These are phyloP conservation scores for Embiotoca jacksoni DNA, from an alignment of 2,113 vertebrate genomes.

Conservation along the genomic window DNA sequence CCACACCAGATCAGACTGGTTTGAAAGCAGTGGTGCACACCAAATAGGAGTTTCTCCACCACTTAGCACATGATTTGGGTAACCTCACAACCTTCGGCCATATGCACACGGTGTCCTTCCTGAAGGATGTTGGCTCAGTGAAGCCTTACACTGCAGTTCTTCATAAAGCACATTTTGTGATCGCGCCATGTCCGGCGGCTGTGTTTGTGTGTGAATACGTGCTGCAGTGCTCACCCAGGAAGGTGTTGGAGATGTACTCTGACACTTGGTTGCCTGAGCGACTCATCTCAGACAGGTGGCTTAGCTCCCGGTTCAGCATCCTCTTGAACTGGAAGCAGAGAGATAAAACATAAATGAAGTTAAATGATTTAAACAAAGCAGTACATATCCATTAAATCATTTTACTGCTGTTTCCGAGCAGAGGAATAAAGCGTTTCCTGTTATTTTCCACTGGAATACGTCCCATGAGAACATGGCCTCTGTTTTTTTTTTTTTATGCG, in stretches of 20 bases:
- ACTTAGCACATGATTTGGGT: conserved; percentile 32
- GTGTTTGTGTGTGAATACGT: conserved; percentile 4
- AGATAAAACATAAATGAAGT: conserved; percentile 27
- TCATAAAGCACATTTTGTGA: conserved; percentile 9
- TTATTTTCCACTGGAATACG: conserved; percentile 49
- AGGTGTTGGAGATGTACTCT: conserved; percentile 99
- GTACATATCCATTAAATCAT: background rate
- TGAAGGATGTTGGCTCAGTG: conserved; percentile 6
- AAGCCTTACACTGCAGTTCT: background rate
- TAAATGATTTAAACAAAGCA: background rate
- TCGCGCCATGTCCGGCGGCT: background rate
- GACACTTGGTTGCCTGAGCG: conserved; percentile 99
- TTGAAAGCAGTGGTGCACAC: conserved; percentile 61
- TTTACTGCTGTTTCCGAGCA: conserved; percentile 5
- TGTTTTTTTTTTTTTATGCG: conserved; percentile 9
- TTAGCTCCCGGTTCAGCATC: conserved; percentile 98
- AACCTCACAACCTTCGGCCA: conserved; percentile 43
- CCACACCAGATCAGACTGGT: conserved; percentile 78
- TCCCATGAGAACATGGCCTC: conserved; percentile 41
- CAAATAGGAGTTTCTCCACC: conserved; percentile 18
- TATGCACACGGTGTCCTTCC: background rate
- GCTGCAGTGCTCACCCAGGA: conserved; percentile 90
- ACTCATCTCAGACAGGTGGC: conserved; percentile 98
- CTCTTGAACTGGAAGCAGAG: conserved; percentile 93
- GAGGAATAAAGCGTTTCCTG: conserved; percentile 49